Evolutionary conservation across 2,888 invertebrate species (phyloP), one percentile per base, ranked within the genome.

Genomic region (Epirrita christyi): DNA sequence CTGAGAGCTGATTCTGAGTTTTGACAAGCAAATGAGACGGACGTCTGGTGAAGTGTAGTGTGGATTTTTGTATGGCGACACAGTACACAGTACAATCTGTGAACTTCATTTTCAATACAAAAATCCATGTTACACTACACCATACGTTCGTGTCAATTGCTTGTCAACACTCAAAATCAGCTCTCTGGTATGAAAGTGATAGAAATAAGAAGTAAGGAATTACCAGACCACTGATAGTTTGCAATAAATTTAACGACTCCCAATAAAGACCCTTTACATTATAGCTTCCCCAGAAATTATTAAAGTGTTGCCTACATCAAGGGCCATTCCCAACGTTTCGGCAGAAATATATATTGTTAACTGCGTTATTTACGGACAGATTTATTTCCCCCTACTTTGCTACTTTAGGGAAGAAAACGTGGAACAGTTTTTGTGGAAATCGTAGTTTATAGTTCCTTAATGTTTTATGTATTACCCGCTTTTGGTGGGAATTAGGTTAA

Each of bases 321-420:
- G 75, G 74, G 67, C 77, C 73, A 73, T 76, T 80, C 71, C 72
- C 76, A 67, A 68, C 73, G 66, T 78, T 80, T 79, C 66, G 68
- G 74, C 68, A 73, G 75, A 78, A 59, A 67, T 78, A 84, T 81
- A 81, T 80, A 82, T 81, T 76, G 80, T 78, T 85, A 86, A 86
- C 83, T 77, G 77, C 70, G 77, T 83, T 85, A 85, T 86, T 85
- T 85, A 83, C 74, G 70, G 73, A 68, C 66, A 74, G 82, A 85
- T 86, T 84, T 83, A 85, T 85, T 80, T 79, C 72, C 75, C 74
- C 67, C 64, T 50, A 38, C 50, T 55, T 55, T 27, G 50, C 55
- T 53, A 81, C 80, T 78, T 76, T 55, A 64, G 81, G 82, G 83
- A 76, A 80, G 48, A 49, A 49, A 48, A 53, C 42, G 54, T 52